Evolutionary conservation across 2,888 invertebrate genomes (phyloP), one percentile per base, ranked within the genome.

Genomic region (Sinopyrophorus schimmeli): DNA sequence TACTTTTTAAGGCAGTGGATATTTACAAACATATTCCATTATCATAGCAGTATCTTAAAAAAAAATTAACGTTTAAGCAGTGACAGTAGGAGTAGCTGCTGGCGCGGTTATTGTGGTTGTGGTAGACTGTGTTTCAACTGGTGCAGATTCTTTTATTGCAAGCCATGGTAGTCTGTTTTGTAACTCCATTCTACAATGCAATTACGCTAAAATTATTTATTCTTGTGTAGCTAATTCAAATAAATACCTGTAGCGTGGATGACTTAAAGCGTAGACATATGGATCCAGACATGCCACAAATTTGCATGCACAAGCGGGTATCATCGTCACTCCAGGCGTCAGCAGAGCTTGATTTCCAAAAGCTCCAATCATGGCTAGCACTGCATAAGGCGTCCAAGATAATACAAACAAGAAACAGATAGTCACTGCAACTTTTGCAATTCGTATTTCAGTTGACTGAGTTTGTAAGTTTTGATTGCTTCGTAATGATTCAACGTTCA

Each of bases 311-410:
- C 88, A 82, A 0, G 92, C 91, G 3, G 92, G 92, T 59, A 92
- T 83, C 91, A 92, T 92, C 0, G 90, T 88, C 1, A 85, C 83
- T 61, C 82, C 84, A 0, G 89, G 89, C 1, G 89, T 88, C 3
- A 89, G 73, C 1, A 89, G 70, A 37, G 78, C 76, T 67, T 82
- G 81, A 70, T 91, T 83, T 11, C 92, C 92, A 65, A 88, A 91
- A 1, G 88, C 87, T 2, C 90, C 91, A 57, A 87, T 89, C 44
- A 92, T 76, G 1, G 93, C 84, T 63, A 84, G 82, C 1, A 89
- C 82, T 1, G 89, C 92, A 66, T 94, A 94, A 0, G 94, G 94
- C 2, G 90, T 90, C 93, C 94, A 94, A 0, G 92, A 88, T 1
- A 88, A 82, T 11, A 93, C 83, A 70, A 86, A 92, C 2, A 92